Conservation (phyloP, 2,113 vertebrate species). For the Diadophis punctatus region DNA sequence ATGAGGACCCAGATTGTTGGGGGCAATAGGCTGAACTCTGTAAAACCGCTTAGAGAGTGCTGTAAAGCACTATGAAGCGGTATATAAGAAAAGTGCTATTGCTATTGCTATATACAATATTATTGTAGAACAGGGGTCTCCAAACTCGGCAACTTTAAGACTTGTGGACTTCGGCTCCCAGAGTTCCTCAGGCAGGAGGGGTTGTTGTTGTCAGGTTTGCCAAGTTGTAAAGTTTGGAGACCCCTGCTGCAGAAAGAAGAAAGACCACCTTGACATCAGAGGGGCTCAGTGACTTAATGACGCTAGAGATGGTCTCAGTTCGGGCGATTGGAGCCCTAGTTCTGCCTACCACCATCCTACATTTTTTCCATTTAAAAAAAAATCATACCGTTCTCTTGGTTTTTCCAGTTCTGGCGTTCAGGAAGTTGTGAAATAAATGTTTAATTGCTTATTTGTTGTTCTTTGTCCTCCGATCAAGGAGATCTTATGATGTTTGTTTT, state of each 20-base stretch:
- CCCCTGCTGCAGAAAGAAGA: not conserved
- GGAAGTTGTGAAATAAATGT: not conserved
- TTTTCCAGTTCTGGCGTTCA: not conserved
- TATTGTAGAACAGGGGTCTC: not conserved
- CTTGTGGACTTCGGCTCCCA: no score
- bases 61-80: no score
- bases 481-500: not conserved
- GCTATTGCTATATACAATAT: no score
- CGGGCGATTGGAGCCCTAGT: not conserved
- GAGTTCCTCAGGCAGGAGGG: no score
- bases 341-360: not conserved
- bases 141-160: not conserved
- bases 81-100: no score
- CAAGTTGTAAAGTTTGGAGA: no score
- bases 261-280: not conserved
- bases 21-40: no score
- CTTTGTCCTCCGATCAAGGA: not conserved
- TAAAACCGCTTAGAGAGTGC: no score
- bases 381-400: not conserved
- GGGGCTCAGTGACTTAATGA: not conserved
- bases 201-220: no score
- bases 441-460: not conserved
- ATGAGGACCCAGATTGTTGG: no score
- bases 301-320: not conserved
- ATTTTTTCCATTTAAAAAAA: not conserved